Percentiles rank a stretch among this genome's conserved stretches.
Evolutionary conservation across 2,797 vertebrate genomes (phyloP).

Genomic region (Scolopax rusticola): DNA sequence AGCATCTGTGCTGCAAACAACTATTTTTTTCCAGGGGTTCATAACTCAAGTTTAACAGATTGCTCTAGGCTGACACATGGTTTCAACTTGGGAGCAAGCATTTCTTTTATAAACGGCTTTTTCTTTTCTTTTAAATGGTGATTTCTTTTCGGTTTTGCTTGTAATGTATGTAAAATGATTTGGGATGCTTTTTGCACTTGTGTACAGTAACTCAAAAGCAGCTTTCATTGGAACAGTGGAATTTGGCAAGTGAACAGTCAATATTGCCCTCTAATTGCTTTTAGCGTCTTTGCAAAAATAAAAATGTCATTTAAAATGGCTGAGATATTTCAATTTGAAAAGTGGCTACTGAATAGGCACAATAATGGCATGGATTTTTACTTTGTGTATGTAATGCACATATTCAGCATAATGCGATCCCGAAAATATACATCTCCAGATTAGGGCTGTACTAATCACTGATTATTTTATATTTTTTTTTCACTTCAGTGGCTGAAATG

Average conservation of each 20-base stretch:
- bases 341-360: conserved; percentile 40
- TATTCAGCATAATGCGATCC: conserved; percentile 18
- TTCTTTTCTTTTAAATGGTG: conserved; percentile 51
- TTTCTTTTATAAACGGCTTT: conserved; percentile 55
- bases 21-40: not conserved
- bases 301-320: conserved; percentile 72
- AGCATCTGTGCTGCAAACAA: conserved; percentile 37
- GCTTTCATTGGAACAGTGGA: conserved; percentile 70
- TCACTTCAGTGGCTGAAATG: not conserved
- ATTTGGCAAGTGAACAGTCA: conserved; percentile 72
- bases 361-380: conserved; percentile 48
- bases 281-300: conserved; percentile 72
- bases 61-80: conserved; percentile 51
- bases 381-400: conserved; percentile 3
- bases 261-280: conserved; percentile 73
- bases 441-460: conserved; percentile 22
- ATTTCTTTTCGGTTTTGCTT: conserved; percentile 53
- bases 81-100: conserved; percentile 62
- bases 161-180: conserved; percentile 64
- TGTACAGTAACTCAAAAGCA: conserved; percentile 61
- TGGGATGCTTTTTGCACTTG: conserved; percentile 59
- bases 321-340: conserved; percentile 72
- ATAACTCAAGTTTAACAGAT: conserved; percentile 51
- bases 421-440: conserved; percentile 43
- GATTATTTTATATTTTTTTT: not conserved